phyloP scores from a whole-genome alignment of 2,888 invertebrate genomes.

The Euphydryas editha region DNA sequence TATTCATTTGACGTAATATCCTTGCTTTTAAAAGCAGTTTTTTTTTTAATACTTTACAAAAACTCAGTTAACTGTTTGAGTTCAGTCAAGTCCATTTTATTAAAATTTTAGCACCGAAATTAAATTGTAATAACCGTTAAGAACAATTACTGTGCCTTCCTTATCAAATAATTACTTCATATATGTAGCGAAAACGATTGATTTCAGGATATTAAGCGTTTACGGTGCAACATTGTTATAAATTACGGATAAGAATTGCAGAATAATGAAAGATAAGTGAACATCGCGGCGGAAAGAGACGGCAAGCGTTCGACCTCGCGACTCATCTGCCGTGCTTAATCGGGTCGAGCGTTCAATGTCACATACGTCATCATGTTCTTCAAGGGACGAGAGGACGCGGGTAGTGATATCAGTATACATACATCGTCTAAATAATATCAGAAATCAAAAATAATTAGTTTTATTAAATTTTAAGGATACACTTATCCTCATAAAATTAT shows the following conservation, averaged over 20 bases:
- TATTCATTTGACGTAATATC: too few relatives aligned
- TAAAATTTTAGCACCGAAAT: too few relatives aligned
- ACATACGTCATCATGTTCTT: slow-evolving; percentile 50
- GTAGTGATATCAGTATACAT: slow-evolving; percentile 4
- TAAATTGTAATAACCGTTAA: not conserved
- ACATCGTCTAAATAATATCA: not conserved
- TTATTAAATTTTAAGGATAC: not conserved
- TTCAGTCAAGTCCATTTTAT: too few relatives aligned
- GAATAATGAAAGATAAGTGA: slow-evolving; percentile 42
- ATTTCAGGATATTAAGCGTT: slow-evolving; percentile 19
- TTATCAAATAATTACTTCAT: slow-evolving; percentile 1
- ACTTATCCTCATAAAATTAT: too few relatives aligned
- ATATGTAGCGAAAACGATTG: slow-evolving; percentile 7
- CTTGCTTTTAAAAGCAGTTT: too few relatives aligned
- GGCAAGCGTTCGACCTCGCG: slow-evolving; percentile 57
- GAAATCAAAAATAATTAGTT: not conserved
- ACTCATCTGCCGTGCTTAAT: slow-evolving; percentile 71
- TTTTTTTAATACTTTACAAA: too few relatives aligned
- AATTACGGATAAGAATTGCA: slow-evolving; percentile 38
- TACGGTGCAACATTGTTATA: slow-evolving; percentile 25
- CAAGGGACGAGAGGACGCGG: slow-evolving; percentile 37
- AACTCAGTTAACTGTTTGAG: too few relatives aligned
- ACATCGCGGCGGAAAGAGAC: slow-evolving; percentile 40
- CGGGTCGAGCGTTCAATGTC: slow-evolving; percentile 78
- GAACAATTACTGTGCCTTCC: not conserved